A percentile compares a stretch with the other conserved stretches of the same genome.
Evolutionary conservation across 1,140 invertebrate species (phyloP).

Genomic region (Homalodisca vitripennis): DNA sequence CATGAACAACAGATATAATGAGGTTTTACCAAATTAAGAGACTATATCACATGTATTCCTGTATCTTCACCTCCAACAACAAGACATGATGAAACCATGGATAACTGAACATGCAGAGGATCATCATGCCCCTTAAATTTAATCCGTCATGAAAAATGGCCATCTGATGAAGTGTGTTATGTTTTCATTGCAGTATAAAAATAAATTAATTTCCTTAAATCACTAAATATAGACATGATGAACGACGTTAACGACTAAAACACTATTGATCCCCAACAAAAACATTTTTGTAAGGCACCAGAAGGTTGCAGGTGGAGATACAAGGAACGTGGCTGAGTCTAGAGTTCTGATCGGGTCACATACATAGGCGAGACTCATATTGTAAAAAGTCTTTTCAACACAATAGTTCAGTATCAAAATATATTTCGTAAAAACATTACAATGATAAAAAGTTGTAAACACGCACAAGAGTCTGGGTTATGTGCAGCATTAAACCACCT

Average conservation of each 20-base stretch:
- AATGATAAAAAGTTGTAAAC: constrained; percentile 28
- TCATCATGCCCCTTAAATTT: neutral
- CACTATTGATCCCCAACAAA: constrained; percentile 2
- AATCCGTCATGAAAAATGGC: neutral
- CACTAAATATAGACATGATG: constrained; percentile 13
- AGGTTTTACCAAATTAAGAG: constrained; percentile 4
- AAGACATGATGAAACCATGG: neutral
- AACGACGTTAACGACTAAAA: neutral
- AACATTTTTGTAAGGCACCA: constrained; percentile 24
- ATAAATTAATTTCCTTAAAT: constrained; percentile 10
- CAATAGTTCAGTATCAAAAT: constrained; percentile 31
- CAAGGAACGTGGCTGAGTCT: neutral
- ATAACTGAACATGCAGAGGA: neutral
- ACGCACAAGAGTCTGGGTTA: constrained; percentile 21
- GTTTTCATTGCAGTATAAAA: neutral
- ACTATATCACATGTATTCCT: constrained; percentile 15
- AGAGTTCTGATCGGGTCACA: neutral
- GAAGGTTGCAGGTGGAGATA: constrained; percentile 24
- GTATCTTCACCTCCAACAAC: constrained; percentile 15
- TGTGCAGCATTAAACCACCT: constrained; percentile 1
- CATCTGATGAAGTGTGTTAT: neutral
- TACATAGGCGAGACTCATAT: constrained; percentile 16
- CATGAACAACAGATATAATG: neutral
- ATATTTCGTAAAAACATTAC: constrained; percentile 32
- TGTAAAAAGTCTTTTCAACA: constrained; percentile 29